Base-by-base conservation (phyloP, 2,113 vertebrate genomes). In the Dasyprocta punctata region DNA sequence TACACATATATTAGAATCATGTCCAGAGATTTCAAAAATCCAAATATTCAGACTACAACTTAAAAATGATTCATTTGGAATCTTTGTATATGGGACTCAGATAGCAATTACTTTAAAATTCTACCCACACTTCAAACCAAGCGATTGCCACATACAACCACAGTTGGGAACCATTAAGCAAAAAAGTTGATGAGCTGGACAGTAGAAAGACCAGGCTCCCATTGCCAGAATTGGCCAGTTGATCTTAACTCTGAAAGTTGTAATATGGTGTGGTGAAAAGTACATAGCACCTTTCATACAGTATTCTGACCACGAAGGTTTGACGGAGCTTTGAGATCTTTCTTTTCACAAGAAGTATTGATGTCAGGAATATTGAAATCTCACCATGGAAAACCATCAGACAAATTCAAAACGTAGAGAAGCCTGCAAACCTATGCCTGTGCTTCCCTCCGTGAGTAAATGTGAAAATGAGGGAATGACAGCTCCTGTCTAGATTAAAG, bases 291-390 rank as follows among this genome's bases (percentile, higher is more conserved):
- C 44, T 33, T 75, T 54, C 36, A 10, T 86, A 52, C 69, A 75
- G 33, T 80, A 24, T 36, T 65, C 49, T 92, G 65, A 54, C 73
- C 71, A 71, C 38, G 63, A 14, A 80, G 36, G 26, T 61, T 86
- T 80, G 36, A 77, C 67, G 54, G 85, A 94, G 24, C 13, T 78
- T 95, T 82, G 38, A 67, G 58, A 77, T 90, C 49, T 92, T 97
- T 87, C 61, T 94, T 17, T 44, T 94, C 61, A 33, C 0, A 95
- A 60, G 56, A 94, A 84, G 56, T 78, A 89, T 13, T 84, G 44
- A 71, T 52, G 38, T 54, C 88, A 38, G 13, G 30, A 81, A n/a
- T 94, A 49, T 67, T 0, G 96, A 81, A 92, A 56, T 61, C 41
- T 38, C 9, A 61, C 63, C 26, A 33, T 54, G 73, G 81, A 78